Base-by-base conservation (phyloP, 35 echinoderm and acorn worm species). In the Apostichopus japonicus region DNA sequence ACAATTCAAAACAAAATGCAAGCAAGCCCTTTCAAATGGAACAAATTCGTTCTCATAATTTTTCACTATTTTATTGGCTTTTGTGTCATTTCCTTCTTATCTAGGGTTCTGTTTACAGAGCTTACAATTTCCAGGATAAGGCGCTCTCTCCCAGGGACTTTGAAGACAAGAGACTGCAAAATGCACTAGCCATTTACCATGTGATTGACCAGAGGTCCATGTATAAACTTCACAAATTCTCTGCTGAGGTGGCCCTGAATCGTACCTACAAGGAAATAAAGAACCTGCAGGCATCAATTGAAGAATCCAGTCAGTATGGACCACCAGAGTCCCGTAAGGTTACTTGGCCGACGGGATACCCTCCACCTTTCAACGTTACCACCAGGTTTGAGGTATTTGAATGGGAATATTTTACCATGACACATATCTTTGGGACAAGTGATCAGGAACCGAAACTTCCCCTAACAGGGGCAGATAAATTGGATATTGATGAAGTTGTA, bases 321-420 rank as follows among this genome's bases (percentile, higher is more conserved):
- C 97, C 97, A 22, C 95, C 91, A 78, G 97, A 95, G 22, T 92
- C 96, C 51, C 77, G 56, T 15, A 94, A 91, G 17, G 24, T 96
- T 16, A 95, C 93, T 15, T 99, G 97, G 97, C 97, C 97, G 14
- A 95, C 92, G 5, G 97, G 97, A 51, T 87, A 76, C 33, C 92
- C 92, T 22, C 84, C 90, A 8, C 93, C 97, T 16, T 99, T 91
- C 54, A 99, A 99, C 19, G 65, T 93, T 10, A 93, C 93, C 10
- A 91, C 95, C 57, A 59, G 95, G 6, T 99, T 96, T 82, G 97
- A 99, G 53, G 88, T 99, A 6, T 93, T 99, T 80, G 94, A 80
- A 9, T 99, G 97, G 97, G 93, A 99, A 65, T 99, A 99, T 81
- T 99, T 99, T 86, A 96, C 95, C 53, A 96, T 94, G 95, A 99